Base-by-base conservation (phyloP, 2,888 invertebrate genomes). In the Eutolmus rufibarbis region DNA sequence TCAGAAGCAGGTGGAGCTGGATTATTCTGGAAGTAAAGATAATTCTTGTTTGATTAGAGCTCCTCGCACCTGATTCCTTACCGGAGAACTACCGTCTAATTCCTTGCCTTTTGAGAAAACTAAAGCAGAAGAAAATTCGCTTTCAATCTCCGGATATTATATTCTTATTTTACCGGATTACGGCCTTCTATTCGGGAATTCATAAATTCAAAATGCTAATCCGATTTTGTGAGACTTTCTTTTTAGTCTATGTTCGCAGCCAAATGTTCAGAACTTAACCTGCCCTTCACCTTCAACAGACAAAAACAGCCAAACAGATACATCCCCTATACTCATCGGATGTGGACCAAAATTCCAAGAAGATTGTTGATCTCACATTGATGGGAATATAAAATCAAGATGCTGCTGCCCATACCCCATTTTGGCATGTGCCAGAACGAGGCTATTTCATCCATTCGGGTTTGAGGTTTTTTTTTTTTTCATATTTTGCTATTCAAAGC, bases 311-410 rank as follows among this genome's bases (percentile, higher is more conserved):
- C 28, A 66, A 8, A 66, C 66, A 28, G 19, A n/a, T n/a, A n/a
- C 57, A 57, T 57, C 23, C 66, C 66, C 66, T 66, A n/a, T n/a
- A 23, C 23, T 19, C 28, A 9, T 19, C 12, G 28, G 28, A 23
- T 46, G 12, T 66, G 66, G 28, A 66, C 28, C 23, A 8, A 19
- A 28, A 66, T 19, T 28, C 66, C 28, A 19, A 19, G 19, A 23
- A 66, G 76, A 76, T 76, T 76, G 34, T 76, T 76, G 34, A 76
- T 76, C 76, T 76, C 76, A n/a, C 40, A 76, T 76, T 76, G 76
- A 76, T 76, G 40, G 76, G 76, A 37, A 76, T 76, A 76, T 76
- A 76, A 76, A 40, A 76, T 76, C 76, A 76, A 76, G 76, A 76
- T 76, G 76, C 76, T n/a, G 66, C 31, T n/a, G 34, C 19, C 76